Conservation (phyloP, 2,113 vertebrate genomes). For the Peucedramus taeniatus region DNA sequence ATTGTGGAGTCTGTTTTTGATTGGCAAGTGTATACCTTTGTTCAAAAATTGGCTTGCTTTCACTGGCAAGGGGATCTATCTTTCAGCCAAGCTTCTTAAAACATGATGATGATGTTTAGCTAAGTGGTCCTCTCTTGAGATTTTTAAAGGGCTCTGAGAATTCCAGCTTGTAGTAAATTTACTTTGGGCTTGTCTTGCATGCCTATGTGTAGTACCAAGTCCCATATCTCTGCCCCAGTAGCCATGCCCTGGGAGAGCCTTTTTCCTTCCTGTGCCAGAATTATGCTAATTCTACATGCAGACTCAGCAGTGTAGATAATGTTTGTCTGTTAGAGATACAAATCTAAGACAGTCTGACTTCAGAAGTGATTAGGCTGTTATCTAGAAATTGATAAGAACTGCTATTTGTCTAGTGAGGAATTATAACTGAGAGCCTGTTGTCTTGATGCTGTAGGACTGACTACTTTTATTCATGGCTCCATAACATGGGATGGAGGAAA, state of each 20-base stretch:
- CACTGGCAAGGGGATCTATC: neutral
- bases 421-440: neutral
- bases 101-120: slow-evolving; percentile 8
- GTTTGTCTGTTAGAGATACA: neutral
- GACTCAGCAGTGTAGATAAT: neutral
- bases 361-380: neutral
- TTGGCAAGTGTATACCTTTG: slow-evolving; percentile 32
- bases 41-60: slow-evolving; percentile 36
- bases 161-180: neutral
- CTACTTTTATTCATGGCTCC: neutral
- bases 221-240: neutral
- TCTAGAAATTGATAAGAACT: neutral
- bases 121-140: neutral
- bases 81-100: slow-evolving; percentile 29
- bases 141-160: neutral
- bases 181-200: neutral
- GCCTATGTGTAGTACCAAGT: neutral
- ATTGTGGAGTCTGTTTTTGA: neutral
- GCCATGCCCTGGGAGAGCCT: neutral
- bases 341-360: neutral
- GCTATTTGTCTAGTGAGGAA: neutral
- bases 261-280: neutral
- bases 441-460: neutral
- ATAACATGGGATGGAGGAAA: neutral
- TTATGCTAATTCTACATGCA: neutral